phyloP scores from a whole-genome alignment of 1,140 invertebrate species.

The Portunus trituberculatus region DNA sequence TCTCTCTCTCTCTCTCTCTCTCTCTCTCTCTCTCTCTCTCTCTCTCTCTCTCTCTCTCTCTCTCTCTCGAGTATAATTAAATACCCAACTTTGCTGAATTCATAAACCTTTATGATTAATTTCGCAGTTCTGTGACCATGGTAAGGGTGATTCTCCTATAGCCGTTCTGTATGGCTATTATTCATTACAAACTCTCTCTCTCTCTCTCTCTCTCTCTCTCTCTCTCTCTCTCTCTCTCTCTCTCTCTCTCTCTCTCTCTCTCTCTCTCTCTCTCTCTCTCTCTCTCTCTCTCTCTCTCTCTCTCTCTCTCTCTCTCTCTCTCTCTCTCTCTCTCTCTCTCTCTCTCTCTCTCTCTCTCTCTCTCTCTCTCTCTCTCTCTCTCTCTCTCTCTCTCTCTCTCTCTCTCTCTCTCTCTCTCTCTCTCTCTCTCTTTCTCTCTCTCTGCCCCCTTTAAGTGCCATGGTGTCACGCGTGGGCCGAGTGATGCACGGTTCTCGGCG shows the following conservation, averaged over 20 bases:
- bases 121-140: no score
- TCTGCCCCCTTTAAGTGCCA: background rate
- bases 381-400: conserved; percentile 36
- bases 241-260: conserved; percentile 34
- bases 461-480: no score
- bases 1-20: conserved; percentile 28
- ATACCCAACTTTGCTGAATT: no score
- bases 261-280: conserved; percentile 37
- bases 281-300: conserved; percentile 21
- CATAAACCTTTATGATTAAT: no score
- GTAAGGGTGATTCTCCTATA: no score
- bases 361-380: conserved; percentile 32
- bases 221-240: conserved; percentile 28
- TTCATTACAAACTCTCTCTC: no score
- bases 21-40: conserved; percentile 6
- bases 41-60: conserved; percentile 1
- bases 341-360: conserved; percentile 5
- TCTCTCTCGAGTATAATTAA: background rate
- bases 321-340: conserved; percentile 25
- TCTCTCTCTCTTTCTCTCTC: conserved; percentile 29
- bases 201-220: conserved; percentile 34
- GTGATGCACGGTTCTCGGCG: no score
- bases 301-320: conserved; percentile 33
- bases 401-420: conserved; percentile 36
- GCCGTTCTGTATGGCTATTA: no score